phyloP scores from a whole-genome alignment of 2,888 invertebrate species.

The Plebejus melissa region DNA sequence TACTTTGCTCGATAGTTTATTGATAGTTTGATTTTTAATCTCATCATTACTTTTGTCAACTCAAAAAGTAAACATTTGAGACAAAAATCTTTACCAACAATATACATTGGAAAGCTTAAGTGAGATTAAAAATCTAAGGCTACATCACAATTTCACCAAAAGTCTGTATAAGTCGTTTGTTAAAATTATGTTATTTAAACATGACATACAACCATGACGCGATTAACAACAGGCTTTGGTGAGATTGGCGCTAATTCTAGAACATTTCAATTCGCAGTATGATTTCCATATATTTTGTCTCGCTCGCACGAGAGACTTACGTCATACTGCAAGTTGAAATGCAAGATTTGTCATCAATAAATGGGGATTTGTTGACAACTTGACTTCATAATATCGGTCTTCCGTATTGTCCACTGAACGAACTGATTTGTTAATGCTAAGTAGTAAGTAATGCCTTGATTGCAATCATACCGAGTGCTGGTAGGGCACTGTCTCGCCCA shows the following conservation, averaged over 20 bases:
- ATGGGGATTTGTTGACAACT: neutral
- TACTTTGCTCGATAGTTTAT: neutral
- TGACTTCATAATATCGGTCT: neutral
- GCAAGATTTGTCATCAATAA: neutral
- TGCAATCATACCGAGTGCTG: too few species aligned
- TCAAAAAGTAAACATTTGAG: neutral
- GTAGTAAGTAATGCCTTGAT: neutral
- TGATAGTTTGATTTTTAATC: neutral
- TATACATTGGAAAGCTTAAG: too few species aligned
- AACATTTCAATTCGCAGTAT: neutral
- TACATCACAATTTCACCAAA: neutral
- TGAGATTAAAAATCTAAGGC: neutral
- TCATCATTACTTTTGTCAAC: neutral
- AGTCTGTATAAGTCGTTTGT: neutral
- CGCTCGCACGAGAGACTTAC: neutral
- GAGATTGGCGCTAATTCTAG: neutral
- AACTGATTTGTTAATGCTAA: slow-evolving; percentile 1
- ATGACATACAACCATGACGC: too few species aligned
- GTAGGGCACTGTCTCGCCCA: too few species aligned
- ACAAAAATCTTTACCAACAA: neutral
- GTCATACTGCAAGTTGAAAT: neutral
- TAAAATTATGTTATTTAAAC: neutral
- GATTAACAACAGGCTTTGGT: neutral
- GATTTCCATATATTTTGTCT: neutral
- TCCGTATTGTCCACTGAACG: slow-evolving; percentile 9